A percentile compares a stretch with the other conserved stretches of the same genome.
Evolutionary conservation across 2,888 invertebrate species (phyloP).

Genomic region (Thumatha senex): DNA sequence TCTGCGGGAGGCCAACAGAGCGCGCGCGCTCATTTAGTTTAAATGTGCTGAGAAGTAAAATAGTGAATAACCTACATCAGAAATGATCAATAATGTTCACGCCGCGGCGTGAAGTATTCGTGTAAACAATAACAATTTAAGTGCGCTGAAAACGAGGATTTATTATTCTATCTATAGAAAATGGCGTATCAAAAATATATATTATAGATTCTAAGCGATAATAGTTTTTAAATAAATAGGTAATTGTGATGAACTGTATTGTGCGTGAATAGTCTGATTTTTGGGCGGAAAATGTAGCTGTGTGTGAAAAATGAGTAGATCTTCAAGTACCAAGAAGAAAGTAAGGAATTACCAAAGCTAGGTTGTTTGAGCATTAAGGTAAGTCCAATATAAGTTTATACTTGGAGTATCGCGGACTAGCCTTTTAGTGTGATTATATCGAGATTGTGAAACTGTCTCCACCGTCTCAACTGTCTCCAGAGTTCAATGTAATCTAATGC

Average conservation of each 20-base stretch:
- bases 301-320: too few species aligned
- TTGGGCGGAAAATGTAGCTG: too few species aligned
- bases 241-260: background rate
- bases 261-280: too few species aligned
- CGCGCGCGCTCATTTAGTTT: constrained; percentile 28
- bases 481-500: too few species aligned
- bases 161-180: constrained; percentile 23
- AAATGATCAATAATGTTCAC: constrained; percentile 23
- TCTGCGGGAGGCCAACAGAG: constrained; percentile 23
- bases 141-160: constrained; percentile 23
- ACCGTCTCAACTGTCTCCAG: too few species aligned
- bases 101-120: constrained; percentile 21
- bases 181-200: constrained; percentile 23
- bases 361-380: too few species aligned
- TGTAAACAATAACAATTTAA: constrained; percentile 41
- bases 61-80: constrained; percentile 24
- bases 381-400: too few species aligned
- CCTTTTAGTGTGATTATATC: too few species aligned
- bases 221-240: background rate
- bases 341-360: too few species aligned
- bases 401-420: too few species aligned
- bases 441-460: too few species aligned
- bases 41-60: constrained; percentile 22
- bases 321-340: too few species aligned
- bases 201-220: constrained; percentile 9